Percentiles rank a stretch among this genome's conserved stretches.
Evolutionary conservation across 2,113 vertebrate species (phyloP).

Genomic region (Rhynchomys soricoides): DNA sequence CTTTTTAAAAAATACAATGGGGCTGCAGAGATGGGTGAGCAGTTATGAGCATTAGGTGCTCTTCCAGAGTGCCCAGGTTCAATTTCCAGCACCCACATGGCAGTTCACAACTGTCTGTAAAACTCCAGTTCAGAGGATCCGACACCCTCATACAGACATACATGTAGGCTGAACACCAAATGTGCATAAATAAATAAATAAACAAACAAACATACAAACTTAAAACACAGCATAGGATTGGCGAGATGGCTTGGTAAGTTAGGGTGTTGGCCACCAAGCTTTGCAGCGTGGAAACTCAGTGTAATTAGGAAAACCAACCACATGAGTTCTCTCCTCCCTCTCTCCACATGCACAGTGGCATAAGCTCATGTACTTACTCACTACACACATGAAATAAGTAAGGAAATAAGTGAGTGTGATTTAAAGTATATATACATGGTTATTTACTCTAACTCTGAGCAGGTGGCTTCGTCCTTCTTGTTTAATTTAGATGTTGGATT

Average conservation of each 20-base stretch:
- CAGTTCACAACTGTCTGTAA: too few species aligned
- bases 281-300: background rate
- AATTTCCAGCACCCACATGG: too few species aligned
- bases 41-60: too few species aligned
- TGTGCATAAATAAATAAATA: too few species aligned
- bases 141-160: too few species aligned
- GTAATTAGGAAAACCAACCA: background rate
- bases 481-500: conserved; percentile 17
- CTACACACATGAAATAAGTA: background rate
- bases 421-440: conserved; percentile 21
- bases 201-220: too few species aligned
- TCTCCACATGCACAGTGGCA: background rate
- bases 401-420: background rate
- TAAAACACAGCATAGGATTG: background rate
- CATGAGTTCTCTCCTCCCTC: background rate
- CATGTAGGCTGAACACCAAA: too few species aligned
- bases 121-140: too few species aligned
- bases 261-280: background rate
- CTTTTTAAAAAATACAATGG: background rate
- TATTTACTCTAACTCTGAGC: background rate
- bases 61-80: too few species aligned
- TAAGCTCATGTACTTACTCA: background rate
- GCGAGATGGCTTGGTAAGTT: background rate
- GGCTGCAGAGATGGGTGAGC: too few species aligned
- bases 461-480: conserved; percentile 30